phyloP scores from a whole-genome alignment of 1,140 invertebrate genomes.

The Drosophila repleta region DNA sequence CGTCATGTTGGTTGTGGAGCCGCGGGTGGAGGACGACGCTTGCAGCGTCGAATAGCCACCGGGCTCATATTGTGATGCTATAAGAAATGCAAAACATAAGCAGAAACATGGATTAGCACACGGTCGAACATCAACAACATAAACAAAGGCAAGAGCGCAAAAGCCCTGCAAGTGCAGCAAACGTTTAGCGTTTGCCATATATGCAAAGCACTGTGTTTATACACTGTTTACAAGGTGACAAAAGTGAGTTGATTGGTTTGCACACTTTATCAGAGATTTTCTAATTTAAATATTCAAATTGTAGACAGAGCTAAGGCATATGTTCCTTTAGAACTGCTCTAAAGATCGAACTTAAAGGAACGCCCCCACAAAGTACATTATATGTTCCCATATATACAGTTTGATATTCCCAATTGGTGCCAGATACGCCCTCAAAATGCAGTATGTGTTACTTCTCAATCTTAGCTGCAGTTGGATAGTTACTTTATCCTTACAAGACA shows the following conservation, averaged over 20 bases:
- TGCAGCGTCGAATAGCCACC: constrained; percentile 86
- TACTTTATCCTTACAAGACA: no score
- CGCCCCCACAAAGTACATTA: no score
- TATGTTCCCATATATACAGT: no score
- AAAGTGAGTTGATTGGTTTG: background rate
- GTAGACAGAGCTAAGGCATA: no score
- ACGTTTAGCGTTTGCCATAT: constrained; percentile 31
- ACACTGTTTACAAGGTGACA: background rate
- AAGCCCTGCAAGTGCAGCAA: constrained; percentile 23
- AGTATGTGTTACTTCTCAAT: no score
- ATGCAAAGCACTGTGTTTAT: background rate
- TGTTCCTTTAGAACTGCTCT: no score
- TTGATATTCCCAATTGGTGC: no score
- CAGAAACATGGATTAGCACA: constrained; percentile 37
- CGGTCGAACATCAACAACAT: background rate
- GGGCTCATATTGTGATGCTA: constrained; percentile 90
- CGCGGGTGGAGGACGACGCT: constrained; percentile 84
- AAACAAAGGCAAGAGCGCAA: background rate
- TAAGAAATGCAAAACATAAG: constrained; percentile 34
- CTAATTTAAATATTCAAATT: no score
- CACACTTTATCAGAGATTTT: background rate
- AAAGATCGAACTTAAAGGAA: no score
- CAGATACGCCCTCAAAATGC: no score
- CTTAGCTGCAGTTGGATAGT: no score
- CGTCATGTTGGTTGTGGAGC: constrained; percentile 89